Conservation (phyloP, 2,113 vertebrate genomes). For the Carassius gibelio region DNA sequence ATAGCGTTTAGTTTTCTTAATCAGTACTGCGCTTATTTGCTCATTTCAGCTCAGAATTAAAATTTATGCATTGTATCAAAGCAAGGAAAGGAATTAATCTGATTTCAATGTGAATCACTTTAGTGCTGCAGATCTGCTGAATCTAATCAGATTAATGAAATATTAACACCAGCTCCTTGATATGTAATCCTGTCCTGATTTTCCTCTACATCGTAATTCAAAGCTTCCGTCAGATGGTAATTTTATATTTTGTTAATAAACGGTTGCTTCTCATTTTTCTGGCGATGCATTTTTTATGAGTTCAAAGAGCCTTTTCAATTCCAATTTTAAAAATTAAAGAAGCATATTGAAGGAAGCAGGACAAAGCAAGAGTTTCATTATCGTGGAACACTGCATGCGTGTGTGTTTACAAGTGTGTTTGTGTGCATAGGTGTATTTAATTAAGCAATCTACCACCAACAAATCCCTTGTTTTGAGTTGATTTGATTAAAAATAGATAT, state of each 20-base stretch:
- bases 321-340: not conserved
- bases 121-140: slow-evolving; percentile 68
- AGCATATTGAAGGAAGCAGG: not conserved
- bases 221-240: slow-evolving; percentile 13
- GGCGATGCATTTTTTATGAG: not conserved
- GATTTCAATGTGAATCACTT: slow-evolving; percentile 61
- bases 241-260: slow-evolving; percentile 39
- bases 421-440: not conserved
- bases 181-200: slow-evolving; percentile 60
- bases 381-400: not conserved
- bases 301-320: not conserved
- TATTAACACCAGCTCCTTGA: slow-evolving; percentile 9
- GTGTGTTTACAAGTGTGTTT: not conserved
- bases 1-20: slow-evolving; percentile 14
- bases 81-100: slow-evolving; percentile 33
- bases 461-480: not conserved
- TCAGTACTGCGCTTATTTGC: slow-evolving; percentile 23
- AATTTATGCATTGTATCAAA: slow-evolving; percentile 10
- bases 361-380: not conserved
- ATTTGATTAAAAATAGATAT: not conserved
- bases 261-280: not conserved
- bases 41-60: slow-evolving; percentile 30
- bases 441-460: not conserved
- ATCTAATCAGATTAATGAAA: slow-evolving; percentile 75
- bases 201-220: not conserved